Evolutionary conservation across 53 echinoderm and acorn worm genomes (phyloP).

Genomic region (Echinarachnius parma): DNA sequence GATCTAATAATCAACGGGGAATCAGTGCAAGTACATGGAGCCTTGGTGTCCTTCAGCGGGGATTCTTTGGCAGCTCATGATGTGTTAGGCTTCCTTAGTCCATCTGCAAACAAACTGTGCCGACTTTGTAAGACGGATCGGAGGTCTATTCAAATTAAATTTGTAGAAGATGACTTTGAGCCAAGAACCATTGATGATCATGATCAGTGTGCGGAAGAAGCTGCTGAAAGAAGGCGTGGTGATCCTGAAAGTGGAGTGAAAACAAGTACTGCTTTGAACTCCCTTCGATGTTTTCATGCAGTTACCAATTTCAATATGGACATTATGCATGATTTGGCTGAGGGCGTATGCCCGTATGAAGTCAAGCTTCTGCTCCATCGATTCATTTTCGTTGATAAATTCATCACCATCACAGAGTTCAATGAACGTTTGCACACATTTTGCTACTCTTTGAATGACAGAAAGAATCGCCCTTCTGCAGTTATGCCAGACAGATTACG

Average conservation of each 20-base stretch:
- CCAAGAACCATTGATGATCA: constrained; percentile 40
- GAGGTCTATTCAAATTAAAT: constrained; percentile 22
- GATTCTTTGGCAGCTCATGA: constrained; percentile 58
- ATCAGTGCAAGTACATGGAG: constrained; percentile 13
- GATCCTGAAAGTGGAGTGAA: constrained; percentile 49
- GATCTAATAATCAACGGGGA: constrained; percentile 5
- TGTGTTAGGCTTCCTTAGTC: constrained; percentile 49
- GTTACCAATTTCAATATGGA: constrained; percentile 50
- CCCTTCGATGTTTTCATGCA: constrained; percentile 48
- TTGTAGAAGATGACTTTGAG: constrained; percentile 54
- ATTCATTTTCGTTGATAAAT: constrained; percentile 37
- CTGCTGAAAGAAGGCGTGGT: constrained; percentile 30
- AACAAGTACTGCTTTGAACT: constrained; percentile 28
- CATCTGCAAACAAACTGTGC: constrained; percentile 48
- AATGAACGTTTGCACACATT: constrained; percentile 52
- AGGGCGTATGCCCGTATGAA: constrained; percentile 63
- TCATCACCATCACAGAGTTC: constrained; percentile 42
- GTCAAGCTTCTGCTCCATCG: constrained; percentile 52
- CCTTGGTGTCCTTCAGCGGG: constrained; percentile 27
- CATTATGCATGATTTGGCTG: constrained; percentile 63
- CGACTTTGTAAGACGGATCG: constrained; percentile 27
- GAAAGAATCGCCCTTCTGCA: constrained; percentile 52
- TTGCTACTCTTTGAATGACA: constrained; percentile 49
- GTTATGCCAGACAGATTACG: constrained; percentile 14
- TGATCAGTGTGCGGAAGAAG: constrained; percentile 33